Evolutionary conservation across 2,888 invertebrate species (phyloP).

Genomic region (Abscondita cerata): DNA sequence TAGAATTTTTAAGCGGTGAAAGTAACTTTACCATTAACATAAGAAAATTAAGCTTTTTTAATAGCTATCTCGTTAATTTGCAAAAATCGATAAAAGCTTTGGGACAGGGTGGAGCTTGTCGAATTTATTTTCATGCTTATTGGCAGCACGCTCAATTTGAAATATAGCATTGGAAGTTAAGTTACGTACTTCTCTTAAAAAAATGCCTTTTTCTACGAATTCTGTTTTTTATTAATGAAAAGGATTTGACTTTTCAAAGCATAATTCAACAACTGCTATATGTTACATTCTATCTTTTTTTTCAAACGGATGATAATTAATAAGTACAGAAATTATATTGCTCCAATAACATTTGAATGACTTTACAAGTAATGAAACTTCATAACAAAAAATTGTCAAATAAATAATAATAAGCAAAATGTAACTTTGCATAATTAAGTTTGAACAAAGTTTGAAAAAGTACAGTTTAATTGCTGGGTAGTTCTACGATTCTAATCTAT

Average conservation of each 20-base stretch:
- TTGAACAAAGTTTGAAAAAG: not conserved
- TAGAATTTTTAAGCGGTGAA: too few relatives aligned
- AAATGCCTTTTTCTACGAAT: constrained; percentile 11
- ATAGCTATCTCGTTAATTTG: constrained; percentile 11
- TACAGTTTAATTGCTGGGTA: constrained; percentile 9
- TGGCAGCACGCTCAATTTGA: constrained; percentile 26
- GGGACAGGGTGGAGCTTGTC: constrained; percentile 29
- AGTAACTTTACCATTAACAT: not conserved
- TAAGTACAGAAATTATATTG: too few relatives aligned
- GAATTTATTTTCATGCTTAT: constrained; percentile 35
- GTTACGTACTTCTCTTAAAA: constrained; percentile 22
- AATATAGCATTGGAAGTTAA: constrained; percentile 30
- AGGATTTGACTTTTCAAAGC: too few relatives aligned
- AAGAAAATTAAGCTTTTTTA: constrained; percentile 22
- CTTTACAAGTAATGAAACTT: too few relatives aligned
- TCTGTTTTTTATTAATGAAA: too few relatives aligned
- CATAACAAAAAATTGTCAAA: too few relatives aligned
- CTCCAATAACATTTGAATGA: too few relatives aligned
- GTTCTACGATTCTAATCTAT: not conserved
- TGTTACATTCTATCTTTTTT: too few relatives aligned
- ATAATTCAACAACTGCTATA: too few relatives aligned
- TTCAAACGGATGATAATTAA: too few relatives aligned
- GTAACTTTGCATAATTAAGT: not conserved
- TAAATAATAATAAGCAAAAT: too few relatives aligned
- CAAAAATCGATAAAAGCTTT: constrained; percentile 31